These are phyloP conservation scores for Euzetes globulus DNA, from an alignment of 2,888 invertebrate species.

Conservation along the genomic window DNA sequence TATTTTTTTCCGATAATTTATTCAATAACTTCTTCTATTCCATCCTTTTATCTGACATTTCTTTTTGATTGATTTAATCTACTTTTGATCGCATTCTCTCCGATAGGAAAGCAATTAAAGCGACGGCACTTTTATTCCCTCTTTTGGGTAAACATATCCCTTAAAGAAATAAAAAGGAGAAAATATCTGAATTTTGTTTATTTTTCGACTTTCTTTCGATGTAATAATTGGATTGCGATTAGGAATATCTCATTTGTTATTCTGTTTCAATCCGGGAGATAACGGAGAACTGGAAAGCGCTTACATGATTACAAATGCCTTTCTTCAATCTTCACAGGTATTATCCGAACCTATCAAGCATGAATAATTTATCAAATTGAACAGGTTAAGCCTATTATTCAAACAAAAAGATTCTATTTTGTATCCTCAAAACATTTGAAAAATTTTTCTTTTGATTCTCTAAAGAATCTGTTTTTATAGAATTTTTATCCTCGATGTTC, in stretches of 20 bases:
- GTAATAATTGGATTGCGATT: conserved; percentile 41
- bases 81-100: neutral
- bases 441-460: neutral
- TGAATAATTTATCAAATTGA: neutral
- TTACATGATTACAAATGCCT: conserved; percentile 52
- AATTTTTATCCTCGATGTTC: too few species aligned
- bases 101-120: conserved; percentile 49
- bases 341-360: neutral
- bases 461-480: too few species aligned
- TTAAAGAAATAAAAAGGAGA: neutral
- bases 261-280: conserved; percentile 50
- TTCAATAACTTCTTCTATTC: neutral
- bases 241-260: conserved; percentile 53
- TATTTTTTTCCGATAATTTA: neutral
- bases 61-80: neutral
- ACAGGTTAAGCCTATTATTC: too few species aligned
- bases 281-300: conserved; percentile 46
- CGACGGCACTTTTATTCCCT: conserved; percentile 54
- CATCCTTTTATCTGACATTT: neutral
- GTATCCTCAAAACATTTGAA: neutral
- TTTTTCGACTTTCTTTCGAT: conserved; percentile 43
- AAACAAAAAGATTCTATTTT: neutral
- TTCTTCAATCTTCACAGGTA: conserved; percentile 54
- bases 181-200: neutral
- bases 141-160: conserved; percentile 48